Conservation (phyloP, 2,888 invertebrate genomes). For the Phaonia tiefii region DNA sequence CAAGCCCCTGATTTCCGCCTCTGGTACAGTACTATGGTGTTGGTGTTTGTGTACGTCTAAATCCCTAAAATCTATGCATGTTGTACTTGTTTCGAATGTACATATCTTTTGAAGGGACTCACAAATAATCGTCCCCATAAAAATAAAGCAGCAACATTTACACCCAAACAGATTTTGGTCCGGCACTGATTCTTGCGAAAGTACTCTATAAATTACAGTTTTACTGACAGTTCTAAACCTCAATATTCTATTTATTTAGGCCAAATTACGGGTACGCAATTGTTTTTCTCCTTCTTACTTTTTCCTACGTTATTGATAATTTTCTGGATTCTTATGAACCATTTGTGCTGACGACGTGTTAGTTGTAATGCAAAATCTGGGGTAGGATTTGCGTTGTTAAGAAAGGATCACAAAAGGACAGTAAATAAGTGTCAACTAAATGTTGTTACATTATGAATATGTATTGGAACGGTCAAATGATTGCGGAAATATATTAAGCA, state of each 20-base stretch:
- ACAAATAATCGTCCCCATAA: constrained; percentile 23
- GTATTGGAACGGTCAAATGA: no score
- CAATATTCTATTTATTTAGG: constrained; percentile 33
- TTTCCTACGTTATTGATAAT: background rate
- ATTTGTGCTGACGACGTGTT: no score
- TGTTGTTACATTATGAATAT: no score
- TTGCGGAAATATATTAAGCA: no score
- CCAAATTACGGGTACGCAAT: constrained; percentile 15
- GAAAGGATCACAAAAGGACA: no score
- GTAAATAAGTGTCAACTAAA: no score
- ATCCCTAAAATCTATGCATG: constrained; percentile 5
- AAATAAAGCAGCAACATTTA: background rate
- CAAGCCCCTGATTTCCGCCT: no score
- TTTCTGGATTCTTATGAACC: background rate
- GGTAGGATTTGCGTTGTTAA: no score
- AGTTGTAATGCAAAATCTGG: no score
- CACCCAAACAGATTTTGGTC: background rate
- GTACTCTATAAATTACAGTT: background rate
- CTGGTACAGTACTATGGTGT: no score
- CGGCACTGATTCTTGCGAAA: background rate
- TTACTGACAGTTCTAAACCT: background rate
- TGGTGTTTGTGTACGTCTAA: background rate
- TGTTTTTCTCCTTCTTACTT: background rate
- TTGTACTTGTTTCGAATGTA: background rate
- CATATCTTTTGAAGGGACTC: constrained; percentile 17